A percentile compares a stretch with the other conserved stretches of the same genome.
These are phyloP conservation scores for Eucidaris tribuloides DNA, from an alignment of 35 echinoderm and acorn worm species.

Conservation along the genomic window DNA sequence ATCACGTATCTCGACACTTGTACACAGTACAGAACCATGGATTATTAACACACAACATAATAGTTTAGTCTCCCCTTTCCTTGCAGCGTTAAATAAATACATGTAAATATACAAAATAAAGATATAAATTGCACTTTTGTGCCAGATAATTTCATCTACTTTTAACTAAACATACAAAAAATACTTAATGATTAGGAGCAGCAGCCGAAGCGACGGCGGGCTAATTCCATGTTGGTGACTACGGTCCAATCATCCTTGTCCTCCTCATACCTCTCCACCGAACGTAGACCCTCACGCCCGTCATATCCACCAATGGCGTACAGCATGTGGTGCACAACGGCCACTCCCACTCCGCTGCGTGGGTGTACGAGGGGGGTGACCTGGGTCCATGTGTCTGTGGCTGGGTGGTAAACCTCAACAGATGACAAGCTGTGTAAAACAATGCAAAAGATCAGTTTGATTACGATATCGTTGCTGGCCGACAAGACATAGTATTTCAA, in stretches of 20 bases:
- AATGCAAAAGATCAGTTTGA: too few relatives aligned
- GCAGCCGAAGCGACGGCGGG: slow-evolving; percentile 80
- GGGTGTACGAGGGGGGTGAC: slow-evolving; percentile 48
- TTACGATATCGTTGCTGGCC: too few relatives aligned
- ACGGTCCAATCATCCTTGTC: slow-evolving; percentile 81
- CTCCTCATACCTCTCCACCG: slow-evolving; percentile 88
- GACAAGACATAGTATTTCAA: too few relatives aligned
- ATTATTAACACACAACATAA: too few relatives aligned
- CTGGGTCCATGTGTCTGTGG: slow-evolving; percentile 63
- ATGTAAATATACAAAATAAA: too few relatives aligned
- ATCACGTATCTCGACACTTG: too few relatives aligned
- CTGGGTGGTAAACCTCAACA: slow-evolving; percentile 87
- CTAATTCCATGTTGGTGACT: slow-evolving; percentile 73
- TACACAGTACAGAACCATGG: too few relatives aligned
- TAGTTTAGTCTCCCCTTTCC: too few relatives aligned
- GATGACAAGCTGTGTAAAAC: slow-evolving; percentile 75
- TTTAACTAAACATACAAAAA: too few relatives aligned
- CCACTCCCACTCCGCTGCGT: slow-evolving; percentile 80
- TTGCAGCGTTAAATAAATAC: too few relatives aligned
- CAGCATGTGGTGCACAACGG: slow-evolving; percentile 67
- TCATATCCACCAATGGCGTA: slow-evolving; percentile 92
- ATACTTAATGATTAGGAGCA: slow-evolving; percentile 81
- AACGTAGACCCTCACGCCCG: slow-evolving; percentile 67
- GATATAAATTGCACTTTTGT: too few relatives aligned
- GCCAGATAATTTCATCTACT: too few relatives aligned